Conservation (phyloP, 2,888 invertebrate genomes). For the Scaptomyza polygonia region DNA sequence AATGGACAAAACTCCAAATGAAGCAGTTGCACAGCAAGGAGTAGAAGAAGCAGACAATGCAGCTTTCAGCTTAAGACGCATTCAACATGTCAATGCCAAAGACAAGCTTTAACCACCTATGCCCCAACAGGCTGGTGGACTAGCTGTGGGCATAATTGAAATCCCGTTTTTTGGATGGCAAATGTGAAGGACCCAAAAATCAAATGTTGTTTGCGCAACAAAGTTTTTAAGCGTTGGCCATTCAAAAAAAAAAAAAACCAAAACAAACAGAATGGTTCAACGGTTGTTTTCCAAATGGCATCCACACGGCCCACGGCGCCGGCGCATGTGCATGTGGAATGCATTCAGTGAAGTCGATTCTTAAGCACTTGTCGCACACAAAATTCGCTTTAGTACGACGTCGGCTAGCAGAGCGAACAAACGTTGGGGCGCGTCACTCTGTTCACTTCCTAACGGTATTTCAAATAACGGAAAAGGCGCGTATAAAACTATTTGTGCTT, state of each 20-base stretch:
- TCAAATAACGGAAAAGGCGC: constrained; percentile 63
- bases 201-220: constrained; percentile 47
- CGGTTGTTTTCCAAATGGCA: constrained; percentile 59
- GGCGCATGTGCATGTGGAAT: constrained; percentile 60
- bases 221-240: constrained; percentile 45
- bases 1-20: constrained; percentile 27
- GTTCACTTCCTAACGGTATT: constrained; percentile 62
- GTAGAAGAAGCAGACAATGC: background rate
- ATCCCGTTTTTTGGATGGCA: constrained; percentile 16
- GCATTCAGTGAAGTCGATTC: constrained; percentile 27
- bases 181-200: constrained; percentile 33
- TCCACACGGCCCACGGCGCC: constrained; percentile 65
- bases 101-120: constrained; percentile 4
- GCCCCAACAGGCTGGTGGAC: constrained; percentile 6
- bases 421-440: constrained; percentile 32
- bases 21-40: constrained; percentile 13
- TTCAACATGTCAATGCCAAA: constrained; percentile 29
- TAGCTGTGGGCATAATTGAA: constrained; percentile 61
- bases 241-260: constrained; percentile 52
- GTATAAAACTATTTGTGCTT: constrained; percentile 35
- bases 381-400: constrained; percentile 60
- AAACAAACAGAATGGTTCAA: constrained; percentile 17
- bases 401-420: constrained; percentile 63
- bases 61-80: constrained; percentile 31
- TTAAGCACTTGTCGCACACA: constrained; percentile 53